Evolutionary conservation across 2,888 invertebrate species (phyloP), one percentile per base, ranked within the genome.

Genomic region (Antheraea assamensis): DNA sequence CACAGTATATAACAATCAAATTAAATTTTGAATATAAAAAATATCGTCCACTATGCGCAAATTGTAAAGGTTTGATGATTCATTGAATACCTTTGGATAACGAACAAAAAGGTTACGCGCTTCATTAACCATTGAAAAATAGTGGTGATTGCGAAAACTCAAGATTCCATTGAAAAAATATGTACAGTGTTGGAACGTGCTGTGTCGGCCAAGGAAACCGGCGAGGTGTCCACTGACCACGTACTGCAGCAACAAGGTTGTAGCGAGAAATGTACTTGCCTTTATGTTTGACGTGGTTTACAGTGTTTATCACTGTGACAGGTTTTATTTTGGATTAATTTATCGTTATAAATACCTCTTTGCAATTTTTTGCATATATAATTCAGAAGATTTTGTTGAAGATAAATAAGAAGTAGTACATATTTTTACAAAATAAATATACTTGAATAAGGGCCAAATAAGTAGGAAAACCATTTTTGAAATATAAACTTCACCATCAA

Each of bases 201-300:
- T 78, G 74, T 78, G 74, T 85, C 79, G 87, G 85, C 85, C 88
- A 88, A 87, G 87, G 86, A 83, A 83, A 86, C 75, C 70, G 35
- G 73, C 74, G 75, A 77, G 83, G 81, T 81, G 81, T 27, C 72
- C 75, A 75, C 76, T 71, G 42, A 61, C 80, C 84, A 83, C 85
- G 84, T 83, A 81, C 77, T 83, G 83, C 80, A 77, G 76, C 73
- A 78, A 81, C 84, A 88, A 87, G 89, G 86, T 84, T 72, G 35
- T 72, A 72, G 52, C 7, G 24, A 24, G 8, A 77, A 77, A 58
- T 10, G 68, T 64, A 76, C 72, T 66, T 30, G 30, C 19, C 55
- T 68, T 58, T 58, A 58, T 55, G 19, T 52, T 68, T 31, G n/a
- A 3, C 21, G 0, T 30, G 15, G 4, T 64, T 64, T 19, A 24